phyloP scores from a whole-genome alignment of 2,888 invertebrate genomes.

The Lepidonotus clava region DNA sequence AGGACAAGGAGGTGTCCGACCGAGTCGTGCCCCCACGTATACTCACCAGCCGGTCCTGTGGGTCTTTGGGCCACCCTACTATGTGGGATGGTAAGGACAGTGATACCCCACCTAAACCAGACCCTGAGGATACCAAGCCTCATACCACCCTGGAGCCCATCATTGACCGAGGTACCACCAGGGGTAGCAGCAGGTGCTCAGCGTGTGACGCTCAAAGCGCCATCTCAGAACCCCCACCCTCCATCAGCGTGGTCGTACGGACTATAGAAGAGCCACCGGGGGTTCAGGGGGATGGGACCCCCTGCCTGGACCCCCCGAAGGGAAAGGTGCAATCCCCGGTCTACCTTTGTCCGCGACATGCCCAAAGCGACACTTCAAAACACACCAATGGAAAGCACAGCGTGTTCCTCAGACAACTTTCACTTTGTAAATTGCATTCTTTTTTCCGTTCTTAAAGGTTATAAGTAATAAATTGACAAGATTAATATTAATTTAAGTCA shows the following conservation, averaged over 20 bases:
- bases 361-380: background rate
- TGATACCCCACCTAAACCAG: background rate
- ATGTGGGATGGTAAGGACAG: no score
- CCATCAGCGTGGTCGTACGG: conserved; percentile 9
- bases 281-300: background rate
- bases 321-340: background rate
- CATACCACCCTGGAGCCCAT: background rate
- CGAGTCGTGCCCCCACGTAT: background rate
- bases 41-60: background rate
- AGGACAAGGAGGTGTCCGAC: background rate
- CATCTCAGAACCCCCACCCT: background rate
- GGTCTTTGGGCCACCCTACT: no score
- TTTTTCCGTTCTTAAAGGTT: no score
- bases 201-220: conserved; percentile 4
- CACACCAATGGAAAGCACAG: background rate
- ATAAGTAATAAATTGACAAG: no score
- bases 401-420: conserved; percentile 1
- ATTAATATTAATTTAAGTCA: no score
- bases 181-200: background rate
- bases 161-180: background rate
- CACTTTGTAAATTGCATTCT: background rate
- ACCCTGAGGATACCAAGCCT: background rate
- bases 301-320: background rate
- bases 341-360: background rate
- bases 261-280: background rate